Conservation (phyloP, 1,140 invertebrate species). For the Psix sp. region DNA sequence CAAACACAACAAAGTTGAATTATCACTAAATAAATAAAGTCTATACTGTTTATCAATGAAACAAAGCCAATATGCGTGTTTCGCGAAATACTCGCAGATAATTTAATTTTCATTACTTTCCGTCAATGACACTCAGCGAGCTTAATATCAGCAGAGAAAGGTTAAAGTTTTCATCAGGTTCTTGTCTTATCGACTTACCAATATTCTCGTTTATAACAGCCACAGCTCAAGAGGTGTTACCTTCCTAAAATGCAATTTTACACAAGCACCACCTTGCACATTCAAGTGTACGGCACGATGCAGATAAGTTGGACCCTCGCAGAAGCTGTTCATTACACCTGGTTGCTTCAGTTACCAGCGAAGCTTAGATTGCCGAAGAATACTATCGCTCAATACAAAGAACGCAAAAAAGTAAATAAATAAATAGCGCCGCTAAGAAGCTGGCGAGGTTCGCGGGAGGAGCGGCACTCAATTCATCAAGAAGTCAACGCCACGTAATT, state of each 20-base stretch:
- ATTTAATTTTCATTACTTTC: constrained; percentile 47
- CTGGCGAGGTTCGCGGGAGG: constrained; percentile 5
- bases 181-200: constrained; percentile 53
- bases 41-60: constrained; percentile 6
- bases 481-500: constrained; percentile 77
- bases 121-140: constrained; percentile 27
- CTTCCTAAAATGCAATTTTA: constrained; percentile 63
- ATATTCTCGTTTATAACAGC: constrained; percentile 55
- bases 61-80: constrained; percentile 5
- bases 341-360: constrained; percentile 66
- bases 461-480: constrained; percentile 77
- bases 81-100: background rate
- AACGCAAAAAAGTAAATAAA: constrained; percentile 68
- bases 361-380: constrained; percentile 39
- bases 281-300: constrained; percentile 41
- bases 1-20: too few relatives aligned
- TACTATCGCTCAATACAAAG: constrained; percentile 58
- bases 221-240: constrained; percentile 54
- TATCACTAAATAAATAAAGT: too few relatives aligned
- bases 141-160: constrained; percentile 44
- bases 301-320: constrained; percentile 43
- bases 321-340: constrained; percentile 63
- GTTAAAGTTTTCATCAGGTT: constrained; percentile 49
- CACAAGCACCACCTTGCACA: constrained; percentile 35
- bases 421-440: constrained; percentile 57